A percentile compares a stretch with the other conserved stretches of the same genome.
Conservation (phyloP, 37 sponge, comb jelly and placozoan genomes). For the Lycopodina hypogea region DNA sequence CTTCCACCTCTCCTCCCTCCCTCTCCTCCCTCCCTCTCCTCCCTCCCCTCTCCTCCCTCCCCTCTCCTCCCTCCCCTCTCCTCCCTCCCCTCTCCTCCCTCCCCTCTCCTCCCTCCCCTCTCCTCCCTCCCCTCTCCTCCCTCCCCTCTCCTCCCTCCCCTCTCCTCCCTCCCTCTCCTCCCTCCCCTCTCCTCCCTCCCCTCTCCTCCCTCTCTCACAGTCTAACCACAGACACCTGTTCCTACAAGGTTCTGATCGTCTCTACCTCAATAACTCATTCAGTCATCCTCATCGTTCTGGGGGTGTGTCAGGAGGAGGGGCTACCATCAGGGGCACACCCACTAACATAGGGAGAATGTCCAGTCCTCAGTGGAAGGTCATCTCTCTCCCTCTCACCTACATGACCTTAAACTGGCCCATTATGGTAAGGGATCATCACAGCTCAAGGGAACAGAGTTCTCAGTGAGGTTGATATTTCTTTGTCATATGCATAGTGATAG, state of each 20-base stretch:
- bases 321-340: neutral
- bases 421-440: slow-evolving; percentile 18
- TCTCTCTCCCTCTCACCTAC: slow-evolving; percentile 67
- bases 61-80: neutral
- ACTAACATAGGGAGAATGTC: slow-evolving; percentile 5
- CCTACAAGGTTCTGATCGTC: slow-evolving; percentile 63
- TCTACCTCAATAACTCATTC: slow-evolving; percentile 45
- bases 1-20: neutral
- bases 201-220: slow-evolving; percentile 32
- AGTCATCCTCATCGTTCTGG: neutral
- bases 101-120: neutral
- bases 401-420: slow-evolving; percentile 79
- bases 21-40: slow-evolving; percentile 11
- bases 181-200: neutral
- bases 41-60: neutral
- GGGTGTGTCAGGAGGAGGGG: neutral
- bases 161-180: slow-evolving; percentile 10
- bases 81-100: neutral
- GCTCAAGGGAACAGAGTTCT: neutral
- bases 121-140: neutral
- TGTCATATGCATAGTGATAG: too few relatives aligned
- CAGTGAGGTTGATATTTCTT: neutral
- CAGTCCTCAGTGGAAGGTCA: slow-evolving; percentile 70
- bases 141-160: neutral
- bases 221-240: slow-evolving; percentile 68